Base-by-base conservation (phyloP, 2,888 invertebrate genomes). In the Tetragonula carbonaria region DNA sequence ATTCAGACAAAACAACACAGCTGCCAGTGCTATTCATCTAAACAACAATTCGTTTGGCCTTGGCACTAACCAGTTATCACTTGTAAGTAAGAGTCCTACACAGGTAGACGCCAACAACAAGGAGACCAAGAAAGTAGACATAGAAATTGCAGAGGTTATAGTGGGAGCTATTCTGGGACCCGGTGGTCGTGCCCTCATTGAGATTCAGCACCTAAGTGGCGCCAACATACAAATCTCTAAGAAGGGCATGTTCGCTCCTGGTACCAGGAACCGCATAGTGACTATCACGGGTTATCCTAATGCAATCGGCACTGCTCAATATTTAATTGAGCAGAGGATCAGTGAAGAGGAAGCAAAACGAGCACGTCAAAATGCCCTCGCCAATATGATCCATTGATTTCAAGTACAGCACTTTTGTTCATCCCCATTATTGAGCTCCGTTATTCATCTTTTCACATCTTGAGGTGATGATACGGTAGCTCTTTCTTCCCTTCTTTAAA, bases 141-240 rank as follows among this genome's bases (percentile, higher is more conserved):
- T 96, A 93, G 98, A 99, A 96, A 98, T 99, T 95, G 97, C 98
- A 84, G 98, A 98, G 96, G 97, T 97, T 95, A 98, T 99, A 95
- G 98, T 99, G 95, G 99, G 99, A 94, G 99, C 99, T 94, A 98
- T 99, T 94, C 96, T 99, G 95, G 99, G 98, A 94, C 99, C 98
- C 91, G 99, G 98, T 94, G 99, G 99, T 90, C 97, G 98, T 95
- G 98, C 98, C 95, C 96, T 99, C 95, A 98, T 98, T 94, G 99
- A 99, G 96, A 98, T 99, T 95, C 99, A 99, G 96, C 98, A 98
- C 96, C 96, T 97, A 95, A 98, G 98, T 94, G 98, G 99, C 95
- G 98, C 99, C 95, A 98, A 98, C 96, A 98, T 99, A 95, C 99
- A 99, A 96, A 99, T 99, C 96, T 98, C 98, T 92, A 99, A 99